A percentile compares a stretch with the other conserved stretches of the same genome.
Evolutionary conservation across 2,888 invertebrate genomes (phyloP).

Genomic region (Euzophera pinguis): DNA sequence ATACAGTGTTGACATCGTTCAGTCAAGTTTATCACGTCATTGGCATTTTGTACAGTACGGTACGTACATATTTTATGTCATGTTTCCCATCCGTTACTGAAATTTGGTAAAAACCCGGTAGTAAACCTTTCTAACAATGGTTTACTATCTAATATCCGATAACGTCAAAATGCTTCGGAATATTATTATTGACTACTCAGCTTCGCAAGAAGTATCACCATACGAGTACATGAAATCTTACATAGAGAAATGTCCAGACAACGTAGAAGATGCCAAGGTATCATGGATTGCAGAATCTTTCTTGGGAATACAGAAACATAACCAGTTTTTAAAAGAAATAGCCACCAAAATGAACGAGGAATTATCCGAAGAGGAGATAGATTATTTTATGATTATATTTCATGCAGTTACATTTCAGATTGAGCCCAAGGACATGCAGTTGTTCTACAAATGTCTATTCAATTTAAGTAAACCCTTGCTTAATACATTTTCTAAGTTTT

Average conservation of each 20-base stretch:
- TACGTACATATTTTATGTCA: constrained; percentile 30
- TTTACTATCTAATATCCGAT: constrained; percentile 62
- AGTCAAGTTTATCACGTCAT: constrained; percentile 27
- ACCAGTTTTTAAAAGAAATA: constrained; percentile 46
- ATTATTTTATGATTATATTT: constrained; percentile 56
- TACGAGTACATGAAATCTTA: constrained; percentile 63
- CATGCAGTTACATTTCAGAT: constrained; percentile 56
- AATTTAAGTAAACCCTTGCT: constrained; percentile 62
- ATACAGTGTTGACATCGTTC: background rate
- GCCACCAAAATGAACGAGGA: constrained; percentile 44
- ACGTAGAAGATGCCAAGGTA: constrained; percentile 51
- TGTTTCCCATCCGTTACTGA: constrained; percentile 38
- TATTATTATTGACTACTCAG: constrained; percentile 50
- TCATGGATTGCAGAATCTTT: constrained; percentile 65
- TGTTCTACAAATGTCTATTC: constrained; percentile 62
- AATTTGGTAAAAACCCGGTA: constrained; percentile 23
- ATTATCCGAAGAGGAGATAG: constrained; percentile 50
- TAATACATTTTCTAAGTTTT: constrained; percentile 54
- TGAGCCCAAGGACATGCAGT: constrained; percentile 44
- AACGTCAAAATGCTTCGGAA: constrained; percentile 61
- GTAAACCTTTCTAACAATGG: constrained; percentile 51
- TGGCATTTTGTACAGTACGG: constrained; percentile 4
- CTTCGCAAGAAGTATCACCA: constrained; percentile 45
- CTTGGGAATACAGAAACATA: constrained; percentile 56
- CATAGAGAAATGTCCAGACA: constrained; percentile 58